Conservation (phyloP, 2,113 vertebrate species). For the Coreoperca whiteheadi region DNA sequence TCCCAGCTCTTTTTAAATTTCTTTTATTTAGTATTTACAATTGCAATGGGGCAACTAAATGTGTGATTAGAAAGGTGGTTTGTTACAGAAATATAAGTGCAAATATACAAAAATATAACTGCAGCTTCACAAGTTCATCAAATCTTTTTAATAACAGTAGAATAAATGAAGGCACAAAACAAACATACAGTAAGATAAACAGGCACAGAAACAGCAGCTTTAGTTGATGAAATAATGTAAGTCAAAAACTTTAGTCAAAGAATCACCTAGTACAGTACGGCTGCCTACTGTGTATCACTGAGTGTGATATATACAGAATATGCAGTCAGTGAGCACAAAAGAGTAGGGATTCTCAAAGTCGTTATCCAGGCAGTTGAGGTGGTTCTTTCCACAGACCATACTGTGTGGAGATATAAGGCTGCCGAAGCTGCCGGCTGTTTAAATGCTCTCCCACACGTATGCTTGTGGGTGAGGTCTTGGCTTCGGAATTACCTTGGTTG, state of each 20-base stretch:
- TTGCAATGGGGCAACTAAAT: neutral
- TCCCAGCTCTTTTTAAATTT: slow-evolving; percentile 16
- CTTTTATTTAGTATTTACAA: neutral
- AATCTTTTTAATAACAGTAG: neutral
- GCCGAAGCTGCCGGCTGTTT: neutral
- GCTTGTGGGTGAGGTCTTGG: neutral
- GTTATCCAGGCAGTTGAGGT: neutral
- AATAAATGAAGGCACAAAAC: neutral
- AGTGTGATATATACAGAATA: neutral
- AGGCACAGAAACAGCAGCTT: neutral
- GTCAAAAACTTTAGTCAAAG: neutral
- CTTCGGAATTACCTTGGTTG: neutral
- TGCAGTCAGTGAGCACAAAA: neutral
- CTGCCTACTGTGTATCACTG: neutral
- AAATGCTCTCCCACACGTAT: slow-evolving; percentile 3
- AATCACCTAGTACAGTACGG: too few species aligned
- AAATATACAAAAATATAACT: neutral
- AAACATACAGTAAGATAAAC: neutral
- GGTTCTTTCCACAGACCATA: neutral
- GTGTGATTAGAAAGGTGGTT: neutral
- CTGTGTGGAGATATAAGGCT: neutral
- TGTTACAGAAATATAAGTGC: neutral
- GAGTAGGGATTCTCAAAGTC: neutral
- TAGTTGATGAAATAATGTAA: neutral
- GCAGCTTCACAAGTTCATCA: neutral